Percentiles rank a stretch among this genome's conserved stretches.
phyloP scores from a whole-genome alignment of 2,113 vertebrate genomes.

The Pica pica region DNA sequence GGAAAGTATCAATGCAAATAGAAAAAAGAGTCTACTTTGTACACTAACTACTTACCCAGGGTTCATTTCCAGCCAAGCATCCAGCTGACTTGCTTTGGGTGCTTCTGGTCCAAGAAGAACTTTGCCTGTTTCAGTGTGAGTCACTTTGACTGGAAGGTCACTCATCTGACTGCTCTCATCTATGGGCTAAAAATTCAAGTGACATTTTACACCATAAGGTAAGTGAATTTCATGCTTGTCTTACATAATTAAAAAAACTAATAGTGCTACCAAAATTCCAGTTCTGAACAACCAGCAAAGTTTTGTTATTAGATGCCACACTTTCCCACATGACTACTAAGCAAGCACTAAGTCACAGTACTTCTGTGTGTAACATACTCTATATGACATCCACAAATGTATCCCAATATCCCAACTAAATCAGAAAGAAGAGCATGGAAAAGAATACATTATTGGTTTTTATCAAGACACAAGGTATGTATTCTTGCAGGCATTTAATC shows the following conservation, averaged over 20 bases:
- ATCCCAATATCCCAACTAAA: background rate
- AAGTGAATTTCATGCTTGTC: background rate
- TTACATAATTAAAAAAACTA: background rate
- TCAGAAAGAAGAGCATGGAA: background rate
- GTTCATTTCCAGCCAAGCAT: constrained; percentile 99
- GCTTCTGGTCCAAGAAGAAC: constrained; percentile 94
- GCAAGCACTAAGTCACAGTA: background rate
- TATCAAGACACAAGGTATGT: background rate
- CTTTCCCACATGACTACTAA: background rate
- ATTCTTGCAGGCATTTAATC: background rate
- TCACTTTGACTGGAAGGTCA: constrained; percentile 96
- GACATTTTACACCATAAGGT: background rate
- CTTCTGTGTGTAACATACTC: background rate
- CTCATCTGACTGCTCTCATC: constrained; percentile 99
- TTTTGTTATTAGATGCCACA: background rate
- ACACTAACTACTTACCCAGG: constrained; percentile 80
- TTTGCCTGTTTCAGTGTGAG: constrained; percentile 95
- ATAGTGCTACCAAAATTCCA: background rate
- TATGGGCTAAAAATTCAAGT: constrained; percentile 78
- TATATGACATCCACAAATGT: background rate
- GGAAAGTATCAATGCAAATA: background rate
- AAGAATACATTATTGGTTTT: background rate
- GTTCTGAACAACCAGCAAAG: background rate
- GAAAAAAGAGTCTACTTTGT: background rate
- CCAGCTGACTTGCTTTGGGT: constrained; percentile 96